Conservation (phyloP, 2,797 vertebrate species). For the Eremophila alpestris region DNA sequence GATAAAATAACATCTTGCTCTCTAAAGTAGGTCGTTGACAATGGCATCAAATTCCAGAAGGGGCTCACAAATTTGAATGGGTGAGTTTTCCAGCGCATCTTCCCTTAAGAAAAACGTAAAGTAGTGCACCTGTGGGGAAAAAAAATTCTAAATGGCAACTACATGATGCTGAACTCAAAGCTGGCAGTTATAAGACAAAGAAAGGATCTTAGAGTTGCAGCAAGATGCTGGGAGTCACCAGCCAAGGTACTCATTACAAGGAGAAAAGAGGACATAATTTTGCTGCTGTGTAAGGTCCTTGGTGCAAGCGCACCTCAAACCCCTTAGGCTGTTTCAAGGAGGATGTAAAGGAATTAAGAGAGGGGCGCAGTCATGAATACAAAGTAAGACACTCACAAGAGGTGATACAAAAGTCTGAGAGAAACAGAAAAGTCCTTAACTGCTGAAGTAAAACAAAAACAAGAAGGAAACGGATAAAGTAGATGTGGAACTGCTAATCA, state of each 20-base stretch:
- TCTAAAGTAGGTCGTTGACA: neutral
- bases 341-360: neutral
- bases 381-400: neutral
- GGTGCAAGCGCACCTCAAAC: neutral
- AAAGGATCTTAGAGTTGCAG: neutral
- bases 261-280: neutral
- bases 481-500: neutral
- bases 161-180: neutral
- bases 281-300: neutral
- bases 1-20: neutral
- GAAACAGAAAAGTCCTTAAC: neutral
- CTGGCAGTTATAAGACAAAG: neutral
- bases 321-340: neutral
- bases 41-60: neutral
- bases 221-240: neutral
- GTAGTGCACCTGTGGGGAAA: rapidly evolving
- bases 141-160: neutral
- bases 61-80: neutral
- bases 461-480: neutral
- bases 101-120: neutral
- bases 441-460: neutral
- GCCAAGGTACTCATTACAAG: neutral
- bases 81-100: neutral
- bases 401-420: neutral
- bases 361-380: neutral